Evolutionary conservation across 2,797 vertebrate genomes (phyloP).

Genomic region (Morus bassanus): DNA sequence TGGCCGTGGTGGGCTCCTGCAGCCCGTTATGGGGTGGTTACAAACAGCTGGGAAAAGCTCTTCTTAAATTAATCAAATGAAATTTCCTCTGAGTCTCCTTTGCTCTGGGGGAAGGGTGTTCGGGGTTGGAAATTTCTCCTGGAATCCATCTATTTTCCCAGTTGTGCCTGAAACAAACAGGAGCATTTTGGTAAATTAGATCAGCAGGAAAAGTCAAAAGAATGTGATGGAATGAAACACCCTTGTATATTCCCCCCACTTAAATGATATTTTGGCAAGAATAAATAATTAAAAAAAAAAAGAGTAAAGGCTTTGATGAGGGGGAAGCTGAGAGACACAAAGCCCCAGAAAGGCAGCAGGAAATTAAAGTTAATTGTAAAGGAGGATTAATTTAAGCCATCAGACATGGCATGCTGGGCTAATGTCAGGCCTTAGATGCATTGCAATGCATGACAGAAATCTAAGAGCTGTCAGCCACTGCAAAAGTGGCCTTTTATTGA

Average conservation of each 20-base stretch:
- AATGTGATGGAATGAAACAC: conserved; percentile 41
- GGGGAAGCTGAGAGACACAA: conserved; percentile 51
- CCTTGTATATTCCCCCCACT: conserved; percentile 1
- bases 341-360: conserved; percentile 63
- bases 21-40: neutral
- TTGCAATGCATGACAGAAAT: conserved; percentile 53
- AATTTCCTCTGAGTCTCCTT: neutral
- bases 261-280: conserved; percentile 61
- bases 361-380: conserved; percentile 76
- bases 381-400: conserved; percentile 74
- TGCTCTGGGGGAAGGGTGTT: neutral
- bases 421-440: conserved; percentile 67
- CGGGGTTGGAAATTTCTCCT: neutral
- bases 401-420: conserved; percentile 70
- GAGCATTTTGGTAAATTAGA: conserved; percentile 34
- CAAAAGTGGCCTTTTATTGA: conserved; percentile 51
- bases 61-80: neutral
- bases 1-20: accelerated
- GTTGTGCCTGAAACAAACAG: conserved; percentile 34
- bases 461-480: conserved; percentile 4
- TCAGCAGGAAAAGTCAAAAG: conserved; percentile 50
- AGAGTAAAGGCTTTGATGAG: conserved; percentile 47
- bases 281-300: conserved; percentile 41
- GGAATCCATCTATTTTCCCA: conserved; percentile 26
- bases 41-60: neutral